Base-by-base conservation (phyloP, 2,888 invertebrate genomes). In the Argyresthia albistria region DNA sequence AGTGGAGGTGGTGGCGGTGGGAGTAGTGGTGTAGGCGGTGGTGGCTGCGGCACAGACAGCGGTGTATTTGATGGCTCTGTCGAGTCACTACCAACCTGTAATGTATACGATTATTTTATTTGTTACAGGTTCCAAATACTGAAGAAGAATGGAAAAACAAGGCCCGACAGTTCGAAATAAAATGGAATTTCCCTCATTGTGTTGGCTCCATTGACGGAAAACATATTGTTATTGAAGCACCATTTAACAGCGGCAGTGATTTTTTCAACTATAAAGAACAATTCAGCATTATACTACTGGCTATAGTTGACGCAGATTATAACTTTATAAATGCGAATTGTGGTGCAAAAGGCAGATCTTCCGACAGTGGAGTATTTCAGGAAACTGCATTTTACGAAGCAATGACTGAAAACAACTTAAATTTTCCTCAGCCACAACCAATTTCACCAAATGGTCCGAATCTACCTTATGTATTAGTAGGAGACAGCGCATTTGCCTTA, bases 201-300 rank as follows among this genome's bases (percentile, higher is more conserved):
- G 56, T 58, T 43, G 62, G 60, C 7, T 58, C 58, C 7, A n/a
- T 61, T 16, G 61, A 67, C 50, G 64, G 63, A n/a, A 64, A 67
- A 49, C 65, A 65, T 53, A 57, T 63, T 12, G 45, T 35, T 39
- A 62, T 64, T 46, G 50, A 52, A 35, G 52, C 56, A 12, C 59
- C 62, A 10, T 35, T 51, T 16, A 48, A 53, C 37, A 55, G 57
- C 56, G 65, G 62, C 47, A 61, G 61, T 53, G 35, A 53, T 46
- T 59, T 53, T 49, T 64, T 50, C 49, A 64, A 64, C 56, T 64
- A 66, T 56, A 65, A 65, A 59, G 54, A 57, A 52, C 35, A 25
- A 11, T 59, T 59, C 46, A 62, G 62, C 46, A 57, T 60, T 37
- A 59, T 66, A 11, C 56, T 67, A 43, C 51, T 66, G 52, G 64